phyloP scores from a whole-genome alignment of 2,888 invertebrate species.

The Callosobruchus maculatus region DNA sequence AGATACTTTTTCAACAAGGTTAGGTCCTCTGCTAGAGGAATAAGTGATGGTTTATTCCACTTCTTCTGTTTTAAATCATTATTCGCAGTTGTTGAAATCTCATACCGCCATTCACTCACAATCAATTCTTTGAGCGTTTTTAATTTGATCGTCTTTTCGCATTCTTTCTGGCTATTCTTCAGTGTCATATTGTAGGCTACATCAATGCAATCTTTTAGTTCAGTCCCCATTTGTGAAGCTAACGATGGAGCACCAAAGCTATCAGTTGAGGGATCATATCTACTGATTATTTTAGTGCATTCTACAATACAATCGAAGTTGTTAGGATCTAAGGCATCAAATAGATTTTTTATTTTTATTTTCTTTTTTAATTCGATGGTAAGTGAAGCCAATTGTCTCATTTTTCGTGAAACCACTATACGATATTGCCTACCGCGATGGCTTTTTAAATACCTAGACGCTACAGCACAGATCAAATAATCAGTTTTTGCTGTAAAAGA shows the following conservation, averaged over 20 bases:
- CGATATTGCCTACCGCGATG: constrained; percentile 21
- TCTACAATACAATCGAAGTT: too few species aligned
- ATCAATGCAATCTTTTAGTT: too few species aligned
- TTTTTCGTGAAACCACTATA: constrained; percentile 19
- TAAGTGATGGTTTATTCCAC: constrained; percentile 28
- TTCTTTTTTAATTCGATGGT: too few species aligned
- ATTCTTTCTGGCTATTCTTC: constrained; percentile 18
- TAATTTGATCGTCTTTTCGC: constrained; percentile 16
- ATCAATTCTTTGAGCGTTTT: constrained; percentile 27
- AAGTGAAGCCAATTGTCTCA: constrained; percentile 12
- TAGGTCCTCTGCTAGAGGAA: constrained; percentile 23
- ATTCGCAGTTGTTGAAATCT: constrained; percentile 27
- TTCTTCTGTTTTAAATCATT: constrained; percentile 25
- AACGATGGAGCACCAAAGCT: too few species aligned
- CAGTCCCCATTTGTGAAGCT: too few species aligned
- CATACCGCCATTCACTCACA: constrained; percentile 27
- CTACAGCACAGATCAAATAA: constrained; percentile 19
- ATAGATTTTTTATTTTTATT: too few species aligned
- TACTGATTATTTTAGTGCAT: too few species aligned
- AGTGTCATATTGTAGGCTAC: too few species aligned
- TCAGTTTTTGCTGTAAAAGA: constrained; percentile 18
- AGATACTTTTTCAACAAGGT: constrained; percentile 21
- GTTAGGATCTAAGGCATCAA: too few species aligned
- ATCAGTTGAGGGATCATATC: too few species aligned
- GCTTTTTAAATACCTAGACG: constrained; percentile 22